phyloP scores from a whole-genome alignment of 1,140 invertebrate genomes.

The Araneus ventricosus region DNA sequence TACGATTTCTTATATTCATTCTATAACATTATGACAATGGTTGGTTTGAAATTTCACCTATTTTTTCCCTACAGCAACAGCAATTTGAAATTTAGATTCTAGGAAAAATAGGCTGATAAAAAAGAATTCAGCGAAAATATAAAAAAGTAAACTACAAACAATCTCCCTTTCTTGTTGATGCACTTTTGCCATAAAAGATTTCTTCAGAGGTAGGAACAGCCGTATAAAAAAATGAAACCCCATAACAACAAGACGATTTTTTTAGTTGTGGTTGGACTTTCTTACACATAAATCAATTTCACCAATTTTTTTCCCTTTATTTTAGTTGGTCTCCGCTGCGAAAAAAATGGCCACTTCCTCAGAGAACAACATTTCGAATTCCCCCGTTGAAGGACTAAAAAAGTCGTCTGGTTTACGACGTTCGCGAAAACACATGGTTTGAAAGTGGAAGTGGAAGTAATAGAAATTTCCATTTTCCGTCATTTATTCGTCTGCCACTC shows the following conservation, averaged over 20 bases:
- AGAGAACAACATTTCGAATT: background rate
- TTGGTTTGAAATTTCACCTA: background rate
- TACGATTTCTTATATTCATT: background rate
- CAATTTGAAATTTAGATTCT: constrained; percentile 9
- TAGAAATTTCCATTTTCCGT: constrained; percentile 36
- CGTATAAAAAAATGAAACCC: background rate
- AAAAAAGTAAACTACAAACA: background rate
- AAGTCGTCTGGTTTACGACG: constrained; percentile 34
- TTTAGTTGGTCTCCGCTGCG: background rate
- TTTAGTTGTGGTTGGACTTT: background rate
- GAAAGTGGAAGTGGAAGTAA: constrained; percentile 20
- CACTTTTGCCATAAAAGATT: background rate
- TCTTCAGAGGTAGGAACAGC: background rate
- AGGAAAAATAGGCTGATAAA: constrained; percentile 6
- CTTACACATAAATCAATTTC: background rate
- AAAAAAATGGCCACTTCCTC: background rate
- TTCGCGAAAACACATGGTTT: constrained; percentile 11
- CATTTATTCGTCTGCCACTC: constrained; percentile 18
- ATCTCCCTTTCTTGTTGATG: background rate
- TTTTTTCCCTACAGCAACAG: background rate
- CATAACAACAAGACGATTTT: background rate
- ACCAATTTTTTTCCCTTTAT: background rate
- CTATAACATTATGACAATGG: background rate
- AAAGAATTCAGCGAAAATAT: background rate
- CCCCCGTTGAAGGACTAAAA: background rate